These are phyloP conservation scores for Papilio xuthus DNA, from an alignment of 1,140 invertebrate genomes.

Conservation along the genomic window DNA sequence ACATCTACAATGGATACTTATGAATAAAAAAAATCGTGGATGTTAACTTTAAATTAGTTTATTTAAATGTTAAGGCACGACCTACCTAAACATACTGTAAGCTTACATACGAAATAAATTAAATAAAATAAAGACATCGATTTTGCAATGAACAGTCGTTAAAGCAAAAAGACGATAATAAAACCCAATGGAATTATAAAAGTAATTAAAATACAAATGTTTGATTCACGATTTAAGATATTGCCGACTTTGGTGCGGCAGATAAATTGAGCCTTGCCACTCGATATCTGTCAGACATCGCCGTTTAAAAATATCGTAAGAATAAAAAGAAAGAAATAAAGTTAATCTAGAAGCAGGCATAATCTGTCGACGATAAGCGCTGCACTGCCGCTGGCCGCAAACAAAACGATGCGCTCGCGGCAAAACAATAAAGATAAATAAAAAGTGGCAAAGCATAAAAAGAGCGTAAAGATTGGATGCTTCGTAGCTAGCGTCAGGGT, in stretches of 20 bases:
- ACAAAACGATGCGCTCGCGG: conserved; percentile 42
- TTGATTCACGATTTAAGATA: conserved; percentile 18
- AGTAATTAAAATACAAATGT: conserved; percentile 36
- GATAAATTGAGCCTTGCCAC: conserved; percentile 40
- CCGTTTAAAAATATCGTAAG: conserved; percentile 41
- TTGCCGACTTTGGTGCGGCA: conserved; percentile 16
- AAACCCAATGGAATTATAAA: conserved; percentile 26
- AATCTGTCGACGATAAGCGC: conserved; percentile 45
- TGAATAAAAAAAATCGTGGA: background rate
- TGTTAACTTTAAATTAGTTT: background rate
- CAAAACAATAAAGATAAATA: conserved; percentile 39
- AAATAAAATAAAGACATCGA: background rate
- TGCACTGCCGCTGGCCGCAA: conserved; percentile 37
- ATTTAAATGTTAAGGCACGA: background rate
- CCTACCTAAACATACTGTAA: background rate
- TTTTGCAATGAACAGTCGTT: background rate
- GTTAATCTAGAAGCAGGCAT: conserved; percentile 42
- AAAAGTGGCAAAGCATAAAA: conserved; percentile 40
- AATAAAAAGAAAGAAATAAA: conserved; percentile 37
- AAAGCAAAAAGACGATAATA: background rate
- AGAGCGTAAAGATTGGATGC: conserved; percentile 38
- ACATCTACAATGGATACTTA: background rate
- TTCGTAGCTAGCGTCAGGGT: conserved; percentile 30
- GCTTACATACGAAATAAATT: background rate
- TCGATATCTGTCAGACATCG: conserved; percentile 42